Evolutionary conservation across 2,797 vertebrate species (phyloP), one percentile per base, ranked within the genome.

Genomic region (Danio aesculapii): DNA sequence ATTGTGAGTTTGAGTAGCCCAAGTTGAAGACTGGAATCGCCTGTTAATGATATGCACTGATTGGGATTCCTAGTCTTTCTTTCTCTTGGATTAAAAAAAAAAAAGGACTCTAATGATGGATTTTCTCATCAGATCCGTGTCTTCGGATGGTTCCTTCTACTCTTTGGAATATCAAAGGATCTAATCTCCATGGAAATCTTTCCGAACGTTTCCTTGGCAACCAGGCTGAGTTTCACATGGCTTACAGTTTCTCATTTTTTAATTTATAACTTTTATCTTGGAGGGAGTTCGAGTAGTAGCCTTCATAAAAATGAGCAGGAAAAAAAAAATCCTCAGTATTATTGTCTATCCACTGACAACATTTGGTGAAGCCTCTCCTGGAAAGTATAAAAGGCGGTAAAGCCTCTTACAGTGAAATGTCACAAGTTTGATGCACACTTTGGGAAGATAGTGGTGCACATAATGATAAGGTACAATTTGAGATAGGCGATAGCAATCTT

Each of bases 101-200:
- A 19, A 72, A 53, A 9, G 0, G 10, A 8, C 70, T 58, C 52
- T 81, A 81, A 81, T 81, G 79, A 81, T 67, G 79, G 59, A 73
- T 73, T 80, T 80, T 80, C 78, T 57, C 78, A 73, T 52, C 69
- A 73, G 78, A 74, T 81, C 61, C 11, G 11, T 52, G 58, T 63
- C 68, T 79, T 71, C 1, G 10, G 59, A 79, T 63, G 69, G 39
- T 62, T 72, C 68, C 69, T 49, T 39, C 41, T 77, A 83, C 83
- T 87, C 75, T 75, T 66, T 79, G 83, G 83, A 86, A 88, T 88
- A 87, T 88, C 85, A 86, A 83, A 87, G 83, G 83, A 84, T 87
- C 84, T 81, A 77, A 86, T 88, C 87, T 84, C 84, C 75, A 83
- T 79, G 78, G 79, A 88, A 87, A 87, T 85, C 84, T 57, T 61